Evolutionary conservation across 2,113 vertebrate genomes (phyloP), one percentile per base, ranked within the genome.

Genomic region (Leptosomus discolor): DNA sequence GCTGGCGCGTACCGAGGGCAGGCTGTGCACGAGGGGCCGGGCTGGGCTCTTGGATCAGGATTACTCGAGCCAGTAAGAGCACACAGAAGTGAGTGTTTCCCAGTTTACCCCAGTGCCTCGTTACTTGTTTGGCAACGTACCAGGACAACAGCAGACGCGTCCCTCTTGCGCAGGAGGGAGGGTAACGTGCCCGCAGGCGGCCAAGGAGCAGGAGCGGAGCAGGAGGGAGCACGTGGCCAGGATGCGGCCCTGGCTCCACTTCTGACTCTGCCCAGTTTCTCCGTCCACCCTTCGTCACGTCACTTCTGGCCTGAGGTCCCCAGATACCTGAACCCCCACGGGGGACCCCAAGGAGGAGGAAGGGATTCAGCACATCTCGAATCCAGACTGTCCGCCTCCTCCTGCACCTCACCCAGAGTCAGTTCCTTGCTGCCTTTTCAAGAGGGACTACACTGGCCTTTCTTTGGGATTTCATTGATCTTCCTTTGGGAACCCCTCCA

Each of bases 251-350:
- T 51, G 81, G 21, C 56, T 63, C 73, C 0, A 0, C 50, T 69
- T 76, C 8, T 32, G 27, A 7, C 87, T 16, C 80, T 77, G 68
- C 30, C 41, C 71, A 3, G 3, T 22, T 45, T 58, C 50, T 14
- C 54, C 9, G 1, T 32, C 1, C 0, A 3, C 10, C 46, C 82
- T 61, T 68, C 2, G 3, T 21, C 69, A 75, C 6, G 3, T 39
- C 75, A 1, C 36, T 26, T 41, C 67, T 13, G 14, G 15, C 63
- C 67, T 0, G 1, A 56, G 20, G 23, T 34, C 21, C 46, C 1
- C 2, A 27, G 30, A 48, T 20, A 2, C 43, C 91, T 15, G 26
- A 84, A 81, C 10, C 18, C 39, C 70, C 22, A 2, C 0, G 0
- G 19, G 15, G 32, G 17, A 74, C 22, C 22, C 34, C 53, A 6